Evolutionary conservation across 2,888 invertebrate species (phyloP).

Genomic region (Liodrosophila aerea): DNA sequence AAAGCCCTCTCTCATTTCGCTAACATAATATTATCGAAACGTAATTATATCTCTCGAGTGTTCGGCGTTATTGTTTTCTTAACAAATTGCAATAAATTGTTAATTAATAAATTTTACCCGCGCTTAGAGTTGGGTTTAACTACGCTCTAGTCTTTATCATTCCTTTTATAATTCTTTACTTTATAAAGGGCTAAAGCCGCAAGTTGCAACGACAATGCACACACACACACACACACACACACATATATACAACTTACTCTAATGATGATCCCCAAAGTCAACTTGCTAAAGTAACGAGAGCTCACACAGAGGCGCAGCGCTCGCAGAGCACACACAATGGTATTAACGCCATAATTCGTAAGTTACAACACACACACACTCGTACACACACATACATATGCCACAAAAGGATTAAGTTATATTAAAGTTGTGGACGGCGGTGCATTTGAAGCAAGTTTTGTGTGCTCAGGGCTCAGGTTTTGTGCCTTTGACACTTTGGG

Average conservation of each 20-base stretch:
- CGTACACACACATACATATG: constrained; percentile 16
- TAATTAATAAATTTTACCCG: not conserved
- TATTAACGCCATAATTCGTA: constrained; percentile 74
- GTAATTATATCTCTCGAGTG: constrained; percentile 1
- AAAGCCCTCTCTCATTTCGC: constrained; percentile 9
- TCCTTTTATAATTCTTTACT: too few relatives aligned
- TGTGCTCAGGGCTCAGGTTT: constrained; percentile 19
- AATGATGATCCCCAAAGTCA: constrained; percentile 76
- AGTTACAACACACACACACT: constrained; percentile 45
- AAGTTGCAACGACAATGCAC: constrained; percentile 30
- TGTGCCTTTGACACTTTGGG: constrained; percentile 53
- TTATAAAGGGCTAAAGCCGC: constrained; percentile 38
- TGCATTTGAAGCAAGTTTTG: constrained; percentile 53
- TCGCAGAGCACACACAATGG: constrained; percentile 69
- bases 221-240: constrained; percentile 7
- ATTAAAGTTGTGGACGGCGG: constrained; percentile 65
- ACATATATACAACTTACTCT: constrained; percentile 37
- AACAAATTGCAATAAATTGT: too few relatives aligned
- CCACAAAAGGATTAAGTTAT: constrained; percentile 67
- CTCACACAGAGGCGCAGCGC: constrained; percentile 19
- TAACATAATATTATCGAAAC: constrained; percentile 11
- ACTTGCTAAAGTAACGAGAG: constrained; percentile 69
- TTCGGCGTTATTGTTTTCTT: too few relatives aligned
- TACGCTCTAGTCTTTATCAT: too few relatives aligned
- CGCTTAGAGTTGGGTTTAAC: too few relatives aligned